Base-by-base conservation (phyloP, 2,113 vertebrate genomes). In the Pogonocichla stellata region DNA sequence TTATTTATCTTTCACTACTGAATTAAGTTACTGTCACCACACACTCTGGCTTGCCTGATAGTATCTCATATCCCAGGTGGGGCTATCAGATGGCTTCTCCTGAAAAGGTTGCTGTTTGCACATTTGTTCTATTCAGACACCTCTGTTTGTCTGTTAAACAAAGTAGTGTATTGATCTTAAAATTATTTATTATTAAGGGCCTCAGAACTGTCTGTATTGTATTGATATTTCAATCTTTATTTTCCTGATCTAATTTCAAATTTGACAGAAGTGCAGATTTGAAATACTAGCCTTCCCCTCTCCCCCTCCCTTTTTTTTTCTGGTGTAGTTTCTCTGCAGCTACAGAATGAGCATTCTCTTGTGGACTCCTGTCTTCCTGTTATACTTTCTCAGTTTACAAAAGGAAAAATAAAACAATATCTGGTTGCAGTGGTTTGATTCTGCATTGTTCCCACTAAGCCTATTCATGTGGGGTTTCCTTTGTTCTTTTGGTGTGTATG, bases 171-270 rank as follows among this genome's bases (percentile, higher is more conserved):
- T 88, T 96, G 81, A 88, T 90, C 72, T 60, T 73, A 67, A 92
- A 93, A 93, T 80, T 58, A 47, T 36, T 66, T 80, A 40, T 48
- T 62, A 70, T 77, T 77, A 70, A 54, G 3, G 62, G 9, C 31
- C 50, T 86, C 22, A 60, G 54, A 82, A 65, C 19, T 31, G 5
- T 7, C 56, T 74, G 13, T 40, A 66, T 33, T 65, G 2, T 57
- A 92, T 38, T 58, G 77, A n/a, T 57, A 78, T 85, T 90, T 91
- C 82, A 73, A 72, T 73, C 33, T 92, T 82, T 85, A 50, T 91
- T 82, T 92, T 92, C 53, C 48, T 57, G 50, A 73, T 86, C 38
- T 73, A 70, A 33, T 64, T 92, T 77, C 29, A 86, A 62, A 88
- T 80, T 91, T 26, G 7, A 48, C 18, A 47, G 36, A 84, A 60